These are phyloP conservation scores for Sorex fumeus DNA, from an alignment of 2,113 vertebrate species.

Conservation along the genomic window DNA sequence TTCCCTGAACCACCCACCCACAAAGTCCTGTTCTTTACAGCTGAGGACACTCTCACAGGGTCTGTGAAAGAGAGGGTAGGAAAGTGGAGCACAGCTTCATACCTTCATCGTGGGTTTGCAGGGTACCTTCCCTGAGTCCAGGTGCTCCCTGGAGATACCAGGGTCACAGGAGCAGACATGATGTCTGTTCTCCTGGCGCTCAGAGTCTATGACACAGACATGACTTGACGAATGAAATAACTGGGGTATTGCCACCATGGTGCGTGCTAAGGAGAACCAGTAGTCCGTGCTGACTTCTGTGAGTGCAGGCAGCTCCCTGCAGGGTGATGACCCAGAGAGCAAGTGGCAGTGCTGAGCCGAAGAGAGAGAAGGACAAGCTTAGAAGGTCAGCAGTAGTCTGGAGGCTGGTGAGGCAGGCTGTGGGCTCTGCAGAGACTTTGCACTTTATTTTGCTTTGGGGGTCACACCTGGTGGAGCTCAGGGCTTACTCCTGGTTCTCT, in stretches of 20 bases:
- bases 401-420: no score
- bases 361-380: no score
- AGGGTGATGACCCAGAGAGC: no score
- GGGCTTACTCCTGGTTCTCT: no score
- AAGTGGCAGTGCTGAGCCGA: no score
- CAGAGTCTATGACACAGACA: neutral
- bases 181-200: neutral
- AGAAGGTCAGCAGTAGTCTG: no score
- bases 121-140: neutral
- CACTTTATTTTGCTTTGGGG: no score
- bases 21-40: neutral
- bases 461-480: no score
- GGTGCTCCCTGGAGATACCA: neutral
- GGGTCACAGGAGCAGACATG: neutral
- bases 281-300: no score
- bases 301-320: no score
- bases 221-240: neutral
- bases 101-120: rapidly evolving
- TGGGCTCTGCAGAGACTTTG: no score
- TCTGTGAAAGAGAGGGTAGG: neutral
- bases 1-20: neutral
- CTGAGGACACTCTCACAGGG: neutral
- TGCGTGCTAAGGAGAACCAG: neutral
- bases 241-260: neutral
- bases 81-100: neutral